Evolutionary conservation across 2,797 vertebrate genomes (phyloP).

Genomic region (Sebastes diploproa): DNA sequence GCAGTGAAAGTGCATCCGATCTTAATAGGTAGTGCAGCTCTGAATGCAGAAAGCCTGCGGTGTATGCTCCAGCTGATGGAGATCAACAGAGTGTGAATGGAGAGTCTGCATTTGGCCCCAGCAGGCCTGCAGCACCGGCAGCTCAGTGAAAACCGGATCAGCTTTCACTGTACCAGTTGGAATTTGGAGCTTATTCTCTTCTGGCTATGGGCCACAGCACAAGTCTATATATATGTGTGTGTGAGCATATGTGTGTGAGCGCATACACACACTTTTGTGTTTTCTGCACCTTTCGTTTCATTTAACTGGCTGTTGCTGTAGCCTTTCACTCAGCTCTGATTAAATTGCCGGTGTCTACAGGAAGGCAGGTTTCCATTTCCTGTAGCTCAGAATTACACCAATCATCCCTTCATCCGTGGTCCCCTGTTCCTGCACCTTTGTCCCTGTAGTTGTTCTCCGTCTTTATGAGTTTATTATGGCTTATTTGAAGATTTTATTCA

Average conservation of each 20-base stretch:
- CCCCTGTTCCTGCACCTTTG: conserved; percentile 7
- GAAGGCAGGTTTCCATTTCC: conserved; percentile 46
- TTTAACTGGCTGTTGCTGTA: conserved; percentile 26
- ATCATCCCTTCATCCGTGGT: neutral
- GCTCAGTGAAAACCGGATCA: conserved; percentile 39
- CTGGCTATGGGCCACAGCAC: conserved; percentile 32
- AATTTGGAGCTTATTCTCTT: conserved; percentile 40
- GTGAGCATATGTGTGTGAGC: neutral
- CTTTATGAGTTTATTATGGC: neutral
- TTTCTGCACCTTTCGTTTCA: conserved; percentile 33
- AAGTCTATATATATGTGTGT: neutral
- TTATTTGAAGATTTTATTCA: neutral
- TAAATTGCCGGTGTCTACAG: conserved; percentile 36
- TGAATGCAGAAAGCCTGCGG: conserved; percentile 24
- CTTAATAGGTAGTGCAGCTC: neutral
- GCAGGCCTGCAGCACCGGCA: conserved; percentile 41
- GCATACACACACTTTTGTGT: neutral
- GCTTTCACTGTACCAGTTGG: conserved; percentile 44
- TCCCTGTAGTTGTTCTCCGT: neutral
- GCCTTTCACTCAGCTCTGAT: conserved; percentile 42
- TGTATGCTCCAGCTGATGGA: conserved; percentile 39
- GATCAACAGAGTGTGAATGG: conserved; percentile 51
- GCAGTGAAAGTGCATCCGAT: neutral
- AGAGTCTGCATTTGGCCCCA: conserved; percentile 33
- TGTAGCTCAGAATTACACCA: conserved; percentile 6